Conservation (phyloP, 2,113 vertebrate genomes). For the Oophaga pumilio region DNA sequence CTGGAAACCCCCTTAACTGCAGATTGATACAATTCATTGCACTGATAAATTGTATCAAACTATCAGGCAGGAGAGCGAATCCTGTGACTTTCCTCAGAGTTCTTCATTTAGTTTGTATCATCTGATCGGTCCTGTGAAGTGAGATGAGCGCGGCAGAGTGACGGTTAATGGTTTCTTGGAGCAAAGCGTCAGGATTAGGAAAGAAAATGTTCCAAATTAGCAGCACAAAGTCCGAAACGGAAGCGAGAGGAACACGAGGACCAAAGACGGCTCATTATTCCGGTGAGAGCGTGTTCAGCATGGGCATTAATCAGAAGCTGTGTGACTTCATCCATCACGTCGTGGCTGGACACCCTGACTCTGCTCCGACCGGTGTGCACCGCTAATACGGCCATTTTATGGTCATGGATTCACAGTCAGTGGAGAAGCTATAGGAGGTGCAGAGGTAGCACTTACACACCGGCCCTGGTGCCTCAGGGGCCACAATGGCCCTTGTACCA, state of each 20-base stretch:
- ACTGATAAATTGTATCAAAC: not conserved
- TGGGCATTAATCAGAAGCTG: slow-evolving; percentile 41
- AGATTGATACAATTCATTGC: not conserved
- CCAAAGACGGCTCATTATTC: slow-evolving; percentile 52
- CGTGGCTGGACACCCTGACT: not conserved
- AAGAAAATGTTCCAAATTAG: slow-evolving; percentile 51
- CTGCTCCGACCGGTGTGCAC: not conserved
- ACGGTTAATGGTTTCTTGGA: slow-evolving; percentile 8
- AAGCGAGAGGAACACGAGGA: slow-evolving; percentile 41
- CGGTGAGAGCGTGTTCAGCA: slow-evolving; percentile 29
- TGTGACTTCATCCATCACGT: slow-evolving; percentile 36
- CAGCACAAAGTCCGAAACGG: slow-evolving; percentile 44
- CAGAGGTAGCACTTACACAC: not conserved
- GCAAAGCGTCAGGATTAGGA: slow-evolving; percentile 6
- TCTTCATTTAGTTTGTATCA: not conserved
- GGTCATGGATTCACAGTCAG: not conserved
- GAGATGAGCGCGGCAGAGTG: not conserved
- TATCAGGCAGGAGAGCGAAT: not conserved
- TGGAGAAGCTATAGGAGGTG: not conserved
- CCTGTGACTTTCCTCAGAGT: not conserved
- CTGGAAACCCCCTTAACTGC: no score
- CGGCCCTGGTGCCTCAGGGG: not conserved
- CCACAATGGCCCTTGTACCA: not conserved
- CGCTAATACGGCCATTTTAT: not conserved
- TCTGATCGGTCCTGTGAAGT: not conserved